Conservation (phyloP, 2,113 vertebrate genomes). For the Dascyllus trimaculatus region DNA sequence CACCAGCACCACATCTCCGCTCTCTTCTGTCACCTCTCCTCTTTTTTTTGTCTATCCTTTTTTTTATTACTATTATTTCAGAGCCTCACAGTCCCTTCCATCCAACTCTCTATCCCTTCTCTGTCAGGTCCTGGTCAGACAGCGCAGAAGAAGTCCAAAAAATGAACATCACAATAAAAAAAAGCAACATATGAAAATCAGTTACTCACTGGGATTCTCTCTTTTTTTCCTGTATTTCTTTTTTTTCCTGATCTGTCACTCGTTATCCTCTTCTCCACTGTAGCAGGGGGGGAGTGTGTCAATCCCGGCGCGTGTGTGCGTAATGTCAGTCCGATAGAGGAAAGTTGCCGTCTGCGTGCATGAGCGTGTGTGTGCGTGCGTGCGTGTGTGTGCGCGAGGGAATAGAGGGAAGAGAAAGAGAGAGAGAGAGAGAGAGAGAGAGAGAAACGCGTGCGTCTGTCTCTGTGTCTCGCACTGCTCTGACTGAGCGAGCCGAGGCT, state of each 20-base stretch:
- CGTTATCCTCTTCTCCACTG: constrained; percentile 73
- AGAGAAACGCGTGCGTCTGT: constrained; percentile 76
- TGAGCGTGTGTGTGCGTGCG: constrained; percentile 28
- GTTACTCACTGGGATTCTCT: constrained; percentile 75
- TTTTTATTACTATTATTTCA: too few relatives aligned
- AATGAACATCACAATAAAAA: neutral
- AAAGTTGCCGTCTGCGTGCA: constrained; percentile 75
- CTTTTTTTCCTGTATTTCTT: constrained; percentile 60
- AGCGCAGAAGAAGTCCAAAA: constrained; percentile 32
- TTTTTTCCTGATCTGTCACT: constrained; percentile 75
- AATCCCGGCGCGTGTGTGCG: constrained; percentile 65
- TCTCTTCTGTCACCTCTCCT: constrained; percentile 51
- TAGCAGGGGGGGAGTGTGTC: constrained; percentile 60
- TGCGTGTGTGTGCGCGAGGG: constrained; percentile 45
- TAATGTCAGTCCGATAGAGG: constrained; percentile 78
- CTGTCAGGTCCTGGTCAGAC: constrained; percentile 44
- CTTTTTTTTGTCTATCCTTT: constrained; percentile 32
- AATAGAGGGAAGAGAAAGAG: constrained; percentile 37
- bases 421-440: constrained; percentile 51
- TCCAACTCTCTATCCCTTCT: constrained; percentile 49
- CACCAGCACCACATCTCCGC: constrained; percentile 48
- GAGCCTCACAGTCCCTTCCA: constrained; percentile 44
- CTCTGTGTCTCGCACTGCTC: constrained; percentile 84
- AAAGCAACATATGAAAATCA: constrained; percentile 39
- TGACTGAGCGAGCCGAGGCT: constrained; percentile 84